phyloP scores from a whole-genome alignment of 2,888 invertebrate genomes.

The Himalopsyche kuldschensis region DNA sequence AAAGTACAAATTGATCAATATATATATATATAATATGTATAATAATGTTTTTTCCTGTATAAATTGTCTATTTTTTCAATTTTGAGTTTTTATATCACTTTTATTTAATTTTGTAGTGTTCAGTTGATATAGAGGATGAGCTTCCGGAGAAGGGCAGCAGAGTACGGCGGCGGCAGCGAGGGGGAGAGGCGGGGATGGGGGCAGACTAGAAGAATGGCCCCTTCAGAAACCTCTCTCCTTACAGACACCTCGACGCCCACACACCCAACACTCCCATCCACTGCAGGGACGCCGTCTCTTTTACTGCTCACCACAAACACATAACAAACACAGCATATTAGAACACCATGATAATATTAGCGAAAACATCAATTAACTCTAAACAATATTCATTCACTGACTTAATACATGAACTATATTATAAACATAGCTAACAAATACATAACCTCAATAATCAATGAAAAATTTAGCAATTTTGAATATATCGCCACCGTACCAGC shows the following conservation, averaged over 20 bases:
- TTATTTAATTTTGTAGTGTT: constrained; percentile 21
- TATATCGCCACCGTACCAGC: no score
- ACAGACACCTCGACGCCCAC: constrained; percentile 45
- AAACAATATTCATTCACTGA: not conserved
- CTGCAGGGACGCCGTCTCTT: constrained; percentile 61
- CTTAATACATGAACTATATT: not conserved
- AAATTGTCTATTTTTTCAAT: constrained; percentile 22
- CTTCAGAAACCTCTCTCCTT: constrained; percentile 46
- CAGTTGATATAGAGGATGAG: not conserved
- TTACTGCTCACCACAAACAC: constrained; percentile 48
- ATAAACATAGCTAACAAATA: not conserved
- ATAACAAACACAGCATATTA: not conserved
- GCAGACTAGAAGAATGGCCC: constrained; percentile 46
- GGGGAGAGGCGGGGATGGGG: not conserved
- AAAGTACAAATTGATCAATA: constrained; percentile 40
- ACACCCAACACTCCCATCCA: constrained; percentile 45
- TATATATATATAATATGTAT: constrained; percentile 25
- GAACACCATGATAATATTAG: constrained; percentile 41
- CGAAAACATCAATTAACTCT: not conserved
- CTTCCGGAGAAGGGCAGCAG: constrained; percentile 18
- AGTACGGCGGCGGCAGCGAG: constrained; percentile 41
- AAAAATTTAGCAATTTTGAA: no score
- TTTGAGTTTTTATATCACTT: constrained; percentile 25
- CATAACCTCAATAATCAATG: no score
- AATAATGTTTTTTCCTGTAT: constrained; percentile 42